Conservation (phyloP, 2,888 invertebrate species). For the Dimorphilus gyrociliatus region DNA sequence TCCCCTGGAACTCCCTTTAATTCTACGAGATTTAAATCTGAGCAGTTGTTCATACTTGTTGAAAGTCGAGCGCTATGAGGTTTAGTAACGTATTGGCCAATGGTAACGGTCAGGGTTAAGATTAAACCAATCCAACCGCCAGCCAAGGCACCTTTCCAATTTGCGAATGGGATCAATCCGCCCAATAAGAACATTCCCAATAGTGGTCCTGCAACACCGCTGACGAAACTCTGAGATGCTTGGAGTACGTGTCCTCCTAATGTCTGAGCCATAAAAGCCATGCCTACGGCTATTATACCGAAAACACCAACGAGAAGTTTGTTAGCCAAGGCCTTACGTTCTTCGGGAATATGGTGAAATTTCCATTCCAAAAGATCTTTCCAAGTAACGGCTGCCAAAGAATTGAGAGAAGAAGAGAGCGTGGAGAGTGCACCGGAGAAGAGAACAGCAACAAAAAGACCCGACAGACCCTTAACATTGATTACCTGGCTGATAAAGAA, state of each 20-base stretch:
- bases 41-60: too few relatives aligned
- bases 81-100: constrained; percentile 4
- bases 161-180: constrained; percentile 2
- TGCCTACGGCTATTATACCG: constrained; percentile 6
- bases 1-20: too few relatives aligned
- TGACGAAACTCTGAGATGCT: constrained; percentile 7
- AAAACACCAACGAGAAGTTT: constrained; percentile 2
- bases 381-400: constrained; percentile 1
- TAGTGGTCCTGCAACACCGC: constrained; percentile 2
- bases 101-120: constrained; percentile 3
- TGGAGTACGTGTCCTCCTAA: constrained; percentile 8
- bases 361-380: neutral
- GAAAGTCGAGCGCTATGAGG: constrained; percentile 3
- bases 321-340: neutral
- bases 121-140: constrained; percentile 5
- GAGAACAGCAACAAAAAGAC: constrained; percentile 7
- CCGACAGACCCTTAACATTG: constrained; percentile 3
- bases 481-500: constrained; percentile 6
- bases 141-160: constrained; percentile 6
- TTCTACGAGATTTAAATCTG: too few relatives aligned
- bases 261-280: constrained; percentile 6
- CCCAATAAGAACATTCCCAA: constrained; percentile 3
- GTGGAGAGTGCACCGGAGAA: constrained; percentile 6
- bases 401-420: neutral
- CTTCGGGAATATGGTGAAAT: neutral